These are phyloP conservation scores for Xiphydria camelus DNA, from an alignment of 2,888 invertebrate species.

Conservation along the genomic window DNA sequence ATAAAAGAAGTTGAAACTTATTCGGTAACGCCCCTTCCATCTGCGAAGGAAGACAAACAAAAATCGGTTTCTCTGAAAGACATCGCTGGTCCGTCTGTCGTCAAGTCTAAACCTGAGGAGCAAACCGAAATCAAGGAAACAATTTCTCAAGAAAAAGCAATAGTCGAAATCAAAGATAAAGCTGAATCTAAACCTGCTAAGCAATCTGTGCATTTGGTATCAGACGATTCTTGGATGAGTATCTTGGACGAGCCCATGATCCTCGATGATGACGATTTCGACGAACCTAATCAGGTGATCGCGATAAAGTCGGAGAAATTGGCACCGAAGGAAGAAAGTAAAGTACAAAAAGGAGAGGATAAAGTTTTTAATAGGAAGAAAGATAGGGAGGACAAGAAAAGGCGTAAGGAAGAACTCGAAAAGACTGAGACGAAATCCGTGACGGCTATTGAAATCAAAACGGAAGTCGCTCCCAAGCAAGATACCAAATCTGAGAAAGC, in stretches of 20 bases:
- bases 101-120: not conserved
- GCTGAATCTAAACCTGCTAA: not conserved
- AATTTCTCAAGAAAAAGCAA: not conserved
- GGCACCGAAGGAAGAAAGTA: constrained; percentile 14
- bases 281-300: constrained; percentile 3
- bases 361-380: constrained; percentile 1
- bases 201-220: constrained; percentile 23
- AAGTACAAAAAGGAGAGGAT: not conserved
- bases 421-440: constrained; percentile 4
- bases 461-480: constrained; percentile 3
- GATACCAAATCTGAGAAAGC: constrained; percentile 1
- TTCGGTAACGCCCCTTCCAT: too few relatives aligned
- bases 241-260: constrained; percentile 41
- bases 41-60: not conserved
- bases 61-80: too few relatives aligned
- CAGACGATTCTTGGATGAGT: constrained; percentile 41
- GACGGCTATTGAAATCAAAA: not conserved
- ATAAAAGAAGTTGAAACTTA: not conserved
- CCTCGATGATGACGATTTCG: constrained; percentile 34
- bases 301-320: constrained; percentile 11
- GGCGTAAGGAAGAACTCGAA: not conserved
- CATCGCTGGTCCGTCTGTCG: too few relatives aligned
- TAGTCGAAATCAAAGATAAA: not conserved
- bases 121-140: not conserved
- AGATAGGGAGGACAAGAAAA: constrained; percentile 2